Evolutionary conservation across 2,888 invertebrate species (phyloP).

Genomic region (Alsophila aescularia): DNA sequence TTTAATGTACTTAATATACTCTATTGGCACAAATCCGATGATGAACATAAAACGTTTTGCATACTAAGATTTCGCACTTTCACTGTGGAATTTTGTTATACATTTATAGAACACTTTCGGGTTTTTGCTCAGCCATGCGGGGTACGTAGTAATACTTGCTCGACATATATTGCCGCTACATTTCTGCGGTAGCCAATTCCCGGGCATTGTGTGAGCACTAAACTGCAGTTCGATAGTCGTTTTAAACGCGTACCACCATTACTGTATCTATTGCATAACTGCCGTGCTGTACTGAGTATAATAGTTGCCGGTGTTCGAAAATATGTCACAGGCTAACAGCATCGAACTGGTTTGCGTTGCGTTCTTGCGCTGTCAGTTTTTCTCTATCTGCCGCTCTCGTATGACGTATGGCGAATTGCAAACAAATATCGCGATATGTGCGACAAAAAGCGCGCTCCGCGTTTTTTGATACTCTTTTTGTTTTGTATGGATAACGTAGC

Average conservation of each 20-base stretch:
- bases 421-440: slow-evolving; percentile 61
- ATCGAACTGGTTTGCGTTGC: slow-evolving; percentile 43
- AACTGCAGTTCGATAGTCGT: slow-evolving; percentile 36
- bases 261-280: slow-evolving; percentile 48
- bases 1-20: neutral
- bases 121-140: slow-evolving; percentile 1
- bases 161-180: slow-evolving; percentile 7
- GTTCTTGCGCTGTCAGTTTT: slow-evolving; percentile 51
- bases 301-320: slow-evolving; percentile 33
- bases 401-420: slow-evolving; percentile 61
- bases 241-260: slow-evolving; percentile 43
- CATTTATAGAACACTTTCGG: slow-evolving; percentile 5
- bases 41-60: neutral
- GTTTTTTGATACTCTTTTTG: slow-evolving; percentile 54
- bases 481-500: slow-evolving; percentile 54
- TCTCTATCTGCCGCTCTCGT: slow-evolving; percentile 45
- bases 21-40: neutral
- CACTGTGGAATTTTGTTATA: slow-evolving; percentile 4
- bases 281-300: neutral
- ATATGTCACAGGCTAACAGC: slow-evolving; percentile 44
- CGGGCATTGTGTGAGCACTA: slow-evolving; percentile 32
- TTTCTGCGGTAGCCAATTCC: slow-evolving; percentile 27
- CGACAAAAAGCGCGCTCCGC: slow-evolving; percentile 43
- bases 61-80: slow-evolving; percentile 9
- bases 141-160: neutral